phyloP scores from a whole-genome alignment of 2,888 invertebrate species.

The Caenorhabditis sp. region DNA sequence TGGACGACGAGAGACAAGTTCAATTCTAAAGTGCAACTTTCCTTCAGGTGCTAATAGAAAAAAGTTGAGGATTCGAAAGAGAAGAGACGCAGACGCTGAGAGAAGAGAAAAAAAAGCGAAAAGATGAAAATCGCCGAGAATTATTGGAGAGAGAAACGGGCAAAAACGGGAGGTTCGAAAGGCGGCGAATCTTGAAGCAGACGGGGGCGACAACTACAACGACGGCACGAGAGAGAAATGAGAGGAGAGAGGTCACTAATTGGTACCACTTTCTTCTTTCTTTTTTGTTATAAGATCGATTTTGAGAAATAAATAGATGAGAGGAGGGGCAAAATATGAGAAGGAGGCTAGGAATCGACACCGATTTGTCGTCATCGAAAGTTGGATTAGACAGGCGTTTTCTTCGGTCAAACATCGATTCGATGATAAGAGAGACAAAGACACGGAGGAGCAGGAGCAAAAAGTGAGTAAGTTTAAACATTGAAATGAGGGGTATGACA shows the following conservation, averaged over 20 bases:
- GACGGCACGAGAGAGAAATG: slow-evolving; percentile 41
- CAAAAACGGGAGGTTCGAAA: slow-evolving; percentile 33
- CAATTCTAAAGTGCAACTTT: slow-evolving; percentile 36
- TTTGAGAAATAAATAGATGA: slow-evolving; percentile 31
- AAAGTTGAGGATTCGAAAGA: slow-evolving; percentile 13
- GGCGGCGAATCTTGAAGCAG: slow-evolving; percentile 37
- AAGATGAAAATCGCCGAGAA: slow-evolving; percentile 41
- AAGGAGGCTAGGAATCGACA: slow-evolving; percentile 20
- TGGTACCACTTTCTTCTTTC: slow-evolving; percentile 62
- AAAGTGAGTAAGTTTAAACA: slow-evolving; percentile 26
- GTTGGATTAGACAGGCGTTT: slow-evolving; percentile 43
- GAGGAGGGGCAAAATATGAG: slow-evolving; percentile 18
- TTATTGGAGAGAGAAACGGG: slow-evolving; percentile 44
- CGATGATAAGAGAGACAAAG: slow-evolving; percentile 42
- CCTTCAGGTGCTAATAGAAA: slow-evolving; percentile 34
- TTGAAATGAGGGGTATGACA: slow-evolving; percentile 8
- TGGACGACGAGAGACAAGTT: slow-evolving; percentile 3
- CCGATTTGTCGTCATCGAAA: slow-evolving; percentile 12
- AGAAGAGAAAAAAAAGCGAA: slow-evolving; percentile 14
- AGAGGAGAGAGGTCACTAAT: slow-evolving; percentile 59
- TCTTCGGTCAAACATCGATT: slow-evolving; percentile 45
- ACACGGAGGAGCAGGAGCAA: slow-evolving; percentile 24
- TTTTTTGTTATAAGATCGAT: slow-evolving; percentile 38
- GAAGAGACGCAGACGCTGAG: slow-evolving; percentile 25
- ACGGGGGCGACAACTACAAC: slow-evolving; percentile 18